These are phyloP conservation scores for Collichthys lucidus DNA, from an alignment of 2,113 vertebrate genomes.

Conservation along the genomic window DNA sequence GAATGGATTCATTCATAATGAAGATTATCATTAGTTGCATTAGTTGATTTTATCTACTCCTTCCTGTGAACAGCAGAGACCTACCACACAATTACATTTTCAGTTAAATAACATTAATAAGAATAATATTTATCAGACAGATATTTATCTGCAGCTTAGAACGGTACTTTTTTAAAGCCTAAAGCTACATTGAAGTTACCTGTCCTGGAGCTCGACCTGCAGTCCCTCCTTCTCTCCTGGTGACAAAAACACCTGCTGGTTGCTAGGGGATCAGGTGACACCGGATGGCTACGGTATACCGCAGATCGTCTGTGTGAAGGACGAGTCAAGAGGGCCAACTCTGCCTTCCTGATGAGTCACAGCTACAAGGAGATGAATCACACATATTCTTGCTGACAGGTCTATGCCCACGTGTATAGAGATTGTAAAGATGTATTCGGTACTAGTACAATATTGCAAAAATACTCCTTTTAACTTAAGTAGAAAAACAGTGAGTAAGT, in stretches of 20 bases:
- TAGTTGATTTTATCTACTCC: neutral
- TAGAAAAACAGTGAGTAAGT: no score
- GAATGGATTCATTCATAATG: neutral
- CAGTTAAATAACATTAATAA: neutral
- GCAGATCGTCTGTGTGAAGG: constrained; percentile 16
- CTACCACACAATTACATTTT: neutral
- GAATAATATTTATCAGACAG: no score
- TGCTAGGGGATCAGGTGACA: constrained; percentile 64
- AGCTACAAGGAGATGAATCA: neutral
- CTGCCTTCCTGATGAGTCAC: neutral
- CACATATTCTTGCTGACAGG: neutral
- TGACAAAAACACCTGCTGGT: constrained; percentile 53
- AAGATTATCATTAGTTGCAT: neutral
- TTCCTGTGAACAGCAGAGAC: neutral
- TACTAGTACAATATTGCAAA: neutral
- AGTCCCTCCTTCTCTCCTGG: neutral
- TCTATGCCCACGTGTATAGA: neutral
- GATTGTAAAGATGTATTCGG: neutral
- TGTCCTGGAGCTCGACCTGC: neutral
- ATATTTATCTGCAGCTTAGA: neutral
- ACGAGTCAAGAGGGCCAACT: neutral
- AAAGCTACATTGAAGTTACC: neutral
- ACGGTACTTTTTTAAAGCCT: fast-evolving
- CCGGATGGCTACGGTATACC: neutral
- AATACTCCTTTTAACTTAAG: neutral